These are phyloP conservation scores for Aphis craccivora DNA, from an alignment of 1,140 invertebrate species.

Conservation along the genomic window DNA sequence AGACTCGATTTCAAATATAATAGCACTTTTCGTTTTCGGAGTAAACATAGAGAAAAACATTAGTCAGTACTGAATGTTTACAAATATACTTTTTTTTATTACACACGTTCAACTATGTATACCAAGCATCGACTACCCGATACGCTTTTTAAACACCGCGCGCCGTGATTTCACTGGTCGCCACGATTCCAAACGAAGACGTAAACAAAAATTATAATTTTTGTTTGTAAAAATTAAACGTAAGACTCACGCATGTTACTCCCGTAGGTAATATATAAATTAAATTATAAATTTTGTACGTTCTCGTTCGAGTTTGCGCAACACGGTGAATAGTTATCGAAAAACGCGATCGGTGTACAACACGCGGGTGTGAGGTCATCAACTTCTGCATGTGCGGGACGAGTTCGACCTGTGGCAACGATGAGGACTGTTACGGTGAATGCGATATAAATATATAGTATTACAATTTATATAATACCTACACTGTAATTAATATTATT, in stretches of 20 bases:
- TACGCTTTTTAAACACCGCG: background rate
- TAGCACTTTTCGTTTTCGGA: background rate
- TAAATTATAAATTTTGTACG: background rate
- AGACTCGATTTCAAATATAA: background rate
- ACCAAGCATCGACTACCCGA: background rate
- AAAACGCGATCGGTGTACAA: background rate
- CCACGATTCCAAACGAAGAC: background rate
- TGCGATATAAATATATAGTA: background rate
- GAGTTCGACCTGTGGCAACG: background rate
- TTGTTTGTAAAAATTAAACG: background rate
- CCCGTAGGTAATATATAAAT: background rate
- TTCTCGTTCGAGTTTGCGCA: background rate
- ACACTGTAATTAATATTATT: too few relatives aligned
- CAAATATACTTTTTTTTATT: background rate
- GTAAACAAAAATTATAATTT: background rate
- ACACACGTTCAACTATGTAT: background rate
- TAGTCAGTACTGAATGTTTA: conserved; percentile 3
- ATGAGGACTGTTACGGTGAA: background rate
- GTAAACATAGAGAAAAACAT: background rate
- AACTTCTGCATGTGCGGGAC: background rate
- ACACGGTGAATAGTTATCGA: background rate
- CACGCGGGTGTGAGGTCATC: conserved; percentile 38
- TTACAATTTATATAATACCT: conserved; percentile 11
- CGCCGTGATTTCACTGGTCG: background rate
- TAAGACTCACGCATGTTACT: background rate